Base-by-base conservation (phyloP, 2,888 invertebrate genomes). In the Microplitis deprimator region DNA sequence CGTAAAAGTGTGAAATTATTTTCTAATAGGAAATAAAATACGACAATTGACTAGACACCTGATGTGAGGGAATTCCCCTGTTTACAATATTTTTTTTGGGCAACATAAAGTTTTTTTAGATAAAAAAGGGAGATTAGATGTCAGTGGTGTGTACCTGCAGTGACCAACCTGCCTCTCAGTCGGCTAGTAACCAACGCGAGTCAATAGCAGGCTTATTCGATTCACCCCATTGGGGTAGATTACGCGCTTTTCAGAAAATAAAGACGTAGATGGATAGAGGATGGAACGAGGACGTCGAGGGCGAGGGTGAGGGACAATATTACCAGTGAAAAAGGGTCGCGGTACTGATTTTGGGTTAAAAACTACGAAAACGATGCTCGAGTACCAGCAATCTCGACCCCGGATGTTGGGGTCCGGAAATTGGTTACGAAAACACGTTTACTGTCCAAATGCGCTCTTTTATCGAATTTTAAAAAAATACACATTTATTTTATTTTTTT, bases 321-420 rank as follows among this genome's bases (percentile, higher is more conserved):
- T 29, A 78, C 78, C 79, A 81, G 75, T 77, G 88, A 85, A 88
- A 88, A 85, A 81, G 82, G 79, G 80, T 78, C 59, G 20, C 29
- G 76, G 50, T 79, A 83, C 81, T 85, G 86, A 85, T 85, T 89
- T 89, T 90, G 87, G 89, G 89, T 86, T 87, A 87, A 90, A 85
- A 90, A 87, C 85, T 85, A 84, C 86, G 89, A 89, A 90, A 90
- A 85, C 87, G 89, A 89, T 87, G 89, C 89, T 6, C 29, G n/a
- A 60, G 38, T 50, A 73, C 62, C 69, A 50, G 13, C 50, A 50
- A 50, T 50, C 50, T 13, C 89, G 88, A 89, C 89, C 89, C 86
- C 88, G 87, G 86, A 86, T 81, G 86, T 85, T 85, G 84, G 81
- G 82, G 84, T 78, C 84, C 29, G 29, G 86, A 85, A 88, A 89